A percentile compares a stretch with the other conserved stretches of the same genome.
phyloP scores from a whole-genome alignment of 2,888 invertebrate species.

The Euplagia quadripunctaria region DNA sequence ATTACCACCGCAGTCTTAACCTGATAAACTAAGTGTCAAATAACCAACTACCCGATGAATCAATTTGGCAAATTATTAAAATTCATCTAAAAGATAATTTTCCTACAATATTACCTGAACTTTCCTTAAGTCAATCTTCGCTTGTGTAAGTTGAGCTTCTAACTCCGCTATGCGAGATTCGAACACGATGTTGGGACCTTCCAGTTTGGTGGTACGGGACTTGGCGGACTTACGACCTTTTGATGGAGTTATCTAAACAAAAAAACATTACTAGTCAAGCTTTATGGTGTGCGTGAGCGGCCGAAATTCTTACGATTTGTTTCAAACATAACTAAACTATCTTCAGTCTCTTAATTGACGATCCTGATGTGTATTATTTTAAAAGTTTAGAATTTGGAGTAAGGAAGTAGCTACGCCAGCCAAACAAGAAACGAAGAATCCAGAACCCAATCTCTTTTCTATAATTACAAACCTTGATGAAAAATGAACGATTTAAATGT shows the following conservation, averaged over 20 bases:
- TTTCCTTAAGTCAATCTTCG: constrained; percentile 92
- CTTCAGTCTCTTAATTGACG: no score
- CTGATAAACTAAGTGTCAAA: not conserved
- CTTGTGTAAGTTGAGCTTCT: constrained; percentile 93
- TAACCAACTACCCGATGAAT: not conserved
- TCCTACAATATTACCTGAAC: constrained; percentile 80
- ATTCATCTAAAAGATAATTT: not conserved
- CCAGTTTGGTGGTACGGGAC: constrained; percentile 80
- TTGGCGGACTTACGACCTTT: constrained; percentile 72
- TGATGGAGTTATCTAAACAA: constrained; percentile 65
- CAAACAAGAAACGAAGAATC: not conserved
- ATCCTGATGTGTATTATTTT: no score
- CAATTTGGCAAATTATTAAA: not conserved
- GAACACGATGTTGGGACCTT: constrained; percentile 93
- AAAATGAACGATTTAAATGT: not conserved
- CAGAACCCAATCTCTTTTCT: not conserved
- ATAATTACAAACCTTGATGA: not conserved
- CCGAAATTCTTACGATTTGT: not conserved
- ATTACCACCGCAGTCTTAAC: no score
- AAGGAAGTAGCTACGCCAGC: no score
- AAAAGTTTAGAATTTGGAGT: no score
- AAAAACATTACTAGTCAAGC: not conserved
- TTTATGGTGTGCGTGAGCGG: not conserved
- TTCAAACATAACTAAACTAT: no score
- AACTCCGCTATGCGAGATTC: constrained; percentile 95